These are phyloP conservation scores for Bubalus kerabau DNA, from an alignment of 2,113 vertebrate species.

Conservation along the genomic window DNA sequence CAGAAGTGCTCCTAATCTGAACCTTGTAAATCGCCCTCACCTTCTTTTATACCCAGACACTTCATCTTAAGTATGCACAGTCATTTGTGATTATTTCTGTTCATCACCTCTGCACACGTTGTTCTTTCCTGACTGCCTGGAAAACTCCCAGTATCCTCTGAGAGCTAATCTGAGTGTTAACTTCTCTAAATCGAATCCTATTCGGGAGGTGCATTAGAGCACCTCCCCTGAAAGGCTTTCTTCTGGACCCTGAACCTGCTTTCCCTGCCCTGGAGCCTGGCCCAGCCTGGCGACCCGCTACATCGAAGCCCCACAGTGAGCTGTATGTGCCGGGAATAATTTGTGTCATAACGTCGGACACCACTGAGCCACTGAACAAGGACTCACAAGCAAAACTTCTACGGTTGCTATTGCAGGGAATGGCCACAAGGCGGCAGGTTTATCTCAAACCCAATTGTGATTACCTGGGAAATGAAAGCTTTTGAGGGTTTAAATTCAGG, in stretches of 20 bases:
- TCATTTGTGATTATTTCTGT: neutral
- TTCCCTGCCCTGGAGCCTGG: neutral
- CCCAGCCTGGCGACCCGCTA: neutral
- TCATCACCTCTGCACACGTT: neutral
- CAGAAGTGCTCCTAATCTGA: neutral
- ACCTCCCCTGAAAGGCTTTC: neutral
- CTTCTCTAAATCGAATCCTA: neutral
- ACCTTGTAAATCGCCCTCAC: neutral
- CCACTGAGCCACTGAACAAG: neutral
- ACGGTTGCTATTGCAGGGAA: neutral
- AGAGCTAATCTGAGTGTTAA: neutral
- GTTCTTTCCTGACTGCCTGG: neutral
- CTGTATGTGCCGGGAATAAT: neutral
- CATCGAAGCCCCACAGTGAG: neutral
- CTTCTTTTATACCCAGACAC: neutral
- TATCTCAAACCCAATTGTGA: neutral
- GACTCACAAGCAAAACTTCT: neutral
- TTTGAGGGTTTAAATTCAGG: neutral
- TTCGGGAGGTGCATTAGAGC: neutral
- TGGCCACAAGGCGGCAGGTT: neutral
- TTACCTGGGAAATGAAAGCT: neutral
- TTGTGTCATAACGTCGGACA: neutral
- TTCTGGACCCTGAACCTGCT: neutral
- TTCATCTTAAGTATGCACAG: neutral
- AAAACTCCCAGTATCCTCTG: neutral